Evolutionary conservation across 2,888 invertebrate genomes (phyloP), one percentile per base, ranked within the genome.

Genomic region (Amiota minor): DNA sequence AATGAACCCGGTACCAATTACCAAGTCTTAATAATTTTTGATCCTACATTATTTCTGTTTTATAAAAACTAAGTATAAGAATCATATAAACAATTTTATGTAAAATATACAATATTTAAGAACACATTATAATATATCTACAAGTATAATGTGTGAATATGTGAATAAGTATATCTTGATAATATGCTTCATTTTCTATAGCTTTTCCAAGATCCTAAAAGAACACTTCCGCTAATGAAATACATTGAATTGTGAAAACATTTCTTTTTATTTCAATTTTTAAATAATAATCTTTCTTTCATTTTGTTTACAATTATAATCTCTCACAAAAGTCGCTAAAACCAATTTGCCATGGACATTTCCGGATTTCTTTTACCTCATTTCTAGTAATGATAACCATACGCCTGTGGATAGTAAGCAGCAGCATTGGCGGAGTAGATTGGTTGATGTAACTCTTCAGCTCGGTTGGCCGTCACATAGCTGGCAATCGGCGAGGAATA

Each of bases 401-500:
- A 80, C 9, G 75, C 67, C 71, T 86, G 81, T 59, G 84, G 84
- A 67, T 80, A 64, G 47, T 82, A 86, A 67, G 77, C 81, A 70
- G 79, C 77, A 46, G 72, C 72, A 23, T 67, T 72, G 16, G 72
- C 73, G n/a, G 59, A 56, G 20, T 76, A 83, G 74, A 76, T 35
- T 75, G 78, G 82, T 75, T 81, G 81, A 68, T 79, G 80, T 9
- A 77, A 80, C 46, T 88, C 87, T 3, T 80, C 62, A n/a, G 77
- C 85, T n/a, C 82, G 87, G 77, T 72, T 84, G 73, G 86, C 84
- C n/a, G 75, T 74, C 12, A 77, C 65, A 20, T 82, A 85, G 64
- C 78, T 75, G 71, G 88, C 85, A 59, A 87, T 81, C 53, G 87
- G 88, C 4, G 85, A 59, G 23, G 87, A 87, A 76, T 87, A 88